phyloP scores from a whole-genome alignment of 1,140 invertebrate genomes.

The Drosophila funebris region DNA sequence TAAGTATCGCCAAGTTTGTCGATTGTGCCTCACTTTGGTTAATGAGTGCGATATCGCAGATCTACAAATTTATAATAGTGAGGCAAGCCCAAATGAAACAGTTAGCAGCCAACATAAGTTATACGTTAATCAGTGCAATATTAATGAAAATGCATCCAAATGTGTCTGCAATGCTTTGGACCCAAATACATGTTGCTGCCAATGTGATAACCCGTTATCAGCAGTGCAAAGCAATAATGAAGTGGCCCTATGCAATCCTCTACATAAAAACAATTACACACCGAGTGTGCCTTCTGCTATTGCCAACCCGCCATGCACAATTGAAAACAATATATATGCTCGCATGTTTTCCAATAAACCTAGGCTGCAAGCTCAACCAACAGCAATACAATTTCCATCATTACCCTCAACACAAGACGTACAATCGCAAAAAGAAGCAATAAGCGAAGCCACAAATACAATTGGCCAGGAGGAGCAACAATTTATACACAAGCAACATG shows the following conservation, averaged over 20 bases:
- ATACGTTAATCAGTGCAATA: conserved; percentile 33
- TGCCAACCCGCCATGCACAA: conserved; percentile 42
- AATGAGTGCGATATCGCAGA: conserved; percentile 78
- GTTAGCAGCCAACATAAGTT: conserved; percentile 16
- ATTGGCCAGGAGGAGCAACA: conserved; percentile 31
- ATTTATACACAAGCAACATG: conserved; percentile 32
- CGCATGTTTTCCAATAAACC: conserved; percentile 47
- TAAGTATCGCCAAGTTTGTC: conserved; percentile 85
- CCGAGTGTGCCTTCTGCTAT: conserved; percentile 57
- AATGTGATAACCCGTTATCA: conserved; percentile 69
- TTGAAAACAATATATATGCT: conserved; percentile 44
- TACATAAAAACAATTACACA: conserved; percentile 52
- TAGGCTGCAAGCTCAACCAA: conserved; percentile 4
- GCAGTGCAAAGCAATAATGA: conserved; percentile 44
- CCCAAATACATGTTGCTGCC: conserved; percentile 53
- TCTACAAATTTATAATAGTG: conserved; percentile 81
- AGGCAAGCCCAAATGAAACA: conserved; percentile 40
- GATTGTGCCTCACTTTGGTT: conserved; percentile 84
- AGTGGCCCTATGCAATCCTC: conserved; percentile 46
- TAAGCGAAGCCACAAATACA: conserved; percentile 19
- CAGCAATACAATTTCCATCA: no score
- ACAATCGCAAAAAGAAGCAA: conserved; percentile 20
- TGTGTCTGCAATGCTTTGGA: conserved; percentile 59
- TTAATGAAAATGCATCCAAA: conserved; percentile 36
- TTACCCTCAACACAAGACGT: conserved; percentile 43